phyloP scores from a whole-genome alignment of 2,888 invertebrate species.

The Doris montereyensis region DNA sequence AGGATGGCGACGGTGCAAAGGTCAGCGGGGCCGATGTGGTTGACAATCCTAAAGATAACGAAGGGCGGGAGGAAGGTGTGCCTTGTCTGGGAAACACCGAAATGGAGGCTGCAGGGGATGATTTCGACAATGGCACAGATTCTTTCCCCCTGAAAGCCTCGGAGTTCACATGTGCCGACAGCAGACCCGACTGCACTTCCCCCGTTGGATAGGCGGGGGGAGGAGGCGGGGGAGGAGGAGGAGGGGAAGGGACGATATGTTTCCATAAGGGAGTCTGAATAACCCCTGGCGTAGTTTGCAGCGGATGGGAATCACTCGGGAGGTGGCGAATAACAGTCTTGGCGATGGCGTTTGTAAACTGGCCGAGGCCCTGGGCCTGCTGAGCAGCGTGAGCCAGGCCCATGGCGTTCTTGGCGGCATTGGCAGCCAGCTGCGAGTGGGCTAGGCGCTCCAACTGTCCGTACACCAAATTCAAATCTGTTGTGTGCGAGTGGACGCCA shows the following conservation, averaged over 20 bases:
- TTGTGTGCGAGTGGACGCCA: no score
- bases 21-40: background rate
- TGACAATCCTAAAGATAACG: background rate
- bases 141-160: no score
- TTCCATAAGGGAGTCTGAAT: no score
- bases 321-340: slow-evolving; percentile 33
- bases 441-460: slow-evolving; percentile 32
- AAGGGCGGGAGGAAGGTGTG: background rate
- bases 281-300: background rate
- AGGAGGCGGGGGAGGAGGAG: background rate
- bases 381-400: slow-evolving; percentile 26
- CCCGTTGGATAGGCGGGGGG: background rate
- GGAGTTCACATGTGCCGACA: background rate
- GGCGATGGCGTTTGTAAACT: slow-evolving; percentile 18
- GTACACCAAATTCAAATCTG: slow-evolving; percentile 37
- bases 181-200: background rate
- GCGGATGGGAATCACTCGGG: slow-evolving; percentile 18
- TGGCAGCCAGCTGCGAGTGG: slow-evolving; percentile 30
- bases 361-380: slow-evolving; percentile 1
- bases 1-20: background rate
- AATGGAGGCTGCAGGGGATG: background rate
- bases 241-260: background rate
- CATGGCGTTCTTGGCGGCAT: no score
- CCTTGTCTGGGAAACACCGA: no score
- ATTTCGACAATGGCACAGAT: background rate